These are phyloP conservation scores for Seladonia tumulorum DNA, from an alignment of 2,888 invertebrate species.

Conservation along the genomic window DNA sequence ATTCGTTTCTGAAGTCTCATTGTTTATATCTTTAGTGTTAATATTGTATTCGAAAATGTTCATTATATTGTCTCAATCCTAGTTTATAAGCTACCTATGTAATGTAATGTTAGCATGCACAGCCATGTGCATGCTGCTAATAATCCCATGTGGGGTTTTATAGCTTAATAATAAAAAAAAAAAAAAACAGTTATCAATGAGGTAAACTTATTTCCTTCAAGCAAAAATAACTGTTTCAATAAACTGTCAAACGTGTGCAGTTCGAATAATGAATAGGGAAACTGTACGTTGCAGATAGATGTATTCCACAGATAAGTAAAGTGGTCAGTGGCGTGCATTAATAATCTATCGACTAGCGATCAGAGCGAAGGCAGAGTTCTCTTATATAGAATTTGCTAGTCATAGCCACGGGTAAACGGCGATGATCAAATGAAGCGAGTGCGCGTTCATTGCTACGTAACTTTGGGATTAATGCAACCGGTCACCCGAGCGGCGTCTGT, in stretches of 20 bases:
- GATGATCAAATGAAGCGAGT: not conserved
- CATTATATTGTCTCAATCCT: no score
- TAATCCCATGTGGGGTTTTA: no score
- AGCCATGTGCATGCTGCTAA: no score
- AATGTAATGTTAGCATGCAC: no score
- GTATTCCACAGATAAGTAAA: not conserved
- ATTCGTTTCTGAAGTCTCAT: no score
- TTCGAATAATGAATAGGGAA: not conserved
- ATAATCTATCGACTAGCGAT: not conserved
- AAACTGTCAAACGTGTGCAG: not conserved
- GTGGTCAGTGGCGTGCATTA: not conserved
- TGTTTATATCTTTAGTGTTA: no score
- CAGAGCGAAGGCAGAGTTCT: not conserved
- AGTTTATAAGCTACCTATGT: no score
- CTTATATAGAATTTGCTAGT: not conserved
- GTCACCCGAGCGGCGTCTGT: conserved; percentile 8
- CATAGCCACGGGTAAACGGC: not conserved
- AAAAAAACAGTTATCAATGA: no score
- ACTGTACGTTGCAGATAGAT: not conserved
- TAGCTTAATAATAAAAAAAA: no score
- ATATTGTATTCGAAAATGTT: no score
- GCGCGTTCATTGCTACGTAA: not conserved
- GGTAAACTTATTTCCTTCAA: no score
- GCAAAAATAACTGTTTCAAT: no score
- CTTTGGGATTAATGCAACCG: conserved; percentile 6